phyloP scores from a whole-genome alignment of 2,888 invertebrate species.

The Pollenia griseotomentosa region DNA sequence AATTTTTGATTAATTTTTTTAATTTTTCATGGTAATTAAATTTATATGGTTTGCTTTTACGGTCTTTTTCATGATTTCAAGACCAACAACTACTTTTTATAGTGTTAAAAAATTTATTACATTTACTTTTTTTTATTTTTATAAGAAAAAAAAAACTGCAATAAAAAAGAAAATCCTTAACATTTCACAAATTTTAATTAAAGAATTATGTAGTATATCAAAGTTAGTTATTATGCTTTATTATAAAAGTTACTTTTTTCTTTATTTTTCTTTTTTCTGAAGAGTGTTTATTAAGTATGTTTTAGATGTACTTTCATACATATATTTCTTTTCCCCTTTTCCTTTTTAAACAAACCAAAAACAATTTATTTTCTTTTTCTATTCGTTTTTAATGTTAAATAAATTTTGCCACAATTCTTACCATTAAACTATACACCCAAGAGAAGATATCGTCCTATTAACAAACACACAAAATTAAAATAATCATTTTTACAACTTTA shows the following conservation, averaged over 20 bases:
- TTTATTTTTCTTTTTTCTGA: neutral
- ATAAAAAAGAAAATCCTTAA: neutral
- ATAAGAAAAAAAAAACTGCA: neutral
- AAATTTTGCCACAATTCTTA: constrained; percentile 66
- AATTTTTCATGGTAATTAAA: constrained; percentile 45
- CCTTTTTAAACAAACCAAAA: constrained; percentile 13
- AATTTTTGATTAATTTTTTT: neutral
- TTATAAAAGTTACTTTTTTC: constrained; percentile 24
- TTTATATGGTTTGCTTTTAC: constrained; percentile 17
- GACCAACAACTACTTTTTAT: constrained; percentile 18
- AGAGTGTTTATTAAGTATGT: constrained; percentile 26
- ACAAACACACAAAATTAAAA: constrained; percentile 38
- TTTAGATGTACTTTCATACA: neutral
- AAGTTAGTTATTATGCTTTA: constrained; percentile 9
- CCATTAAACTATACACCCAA: constrained; percentile 15
- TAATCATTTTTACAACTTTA: constrained; percentile 14
- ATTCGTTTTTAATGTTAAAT: constrained; percentile 5
- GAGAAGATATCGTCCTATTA: neutral
- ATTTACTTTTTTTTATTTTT: neutral
- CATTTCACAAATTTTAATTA: constrained; percentile 22
- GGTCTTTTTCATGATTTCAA: constrained; percentile 1
- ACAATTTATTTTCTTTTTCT: constrained; percentile 18
- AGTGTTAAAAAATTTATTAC: neutral
- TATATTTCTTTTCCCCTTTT: constrained; percentile 25
- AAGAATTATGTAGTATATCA: neutral